Evolutionary conservation across 1,140 invertebrate species (phyloP).

Genomic region (Solenopsis fugax): DNA sequence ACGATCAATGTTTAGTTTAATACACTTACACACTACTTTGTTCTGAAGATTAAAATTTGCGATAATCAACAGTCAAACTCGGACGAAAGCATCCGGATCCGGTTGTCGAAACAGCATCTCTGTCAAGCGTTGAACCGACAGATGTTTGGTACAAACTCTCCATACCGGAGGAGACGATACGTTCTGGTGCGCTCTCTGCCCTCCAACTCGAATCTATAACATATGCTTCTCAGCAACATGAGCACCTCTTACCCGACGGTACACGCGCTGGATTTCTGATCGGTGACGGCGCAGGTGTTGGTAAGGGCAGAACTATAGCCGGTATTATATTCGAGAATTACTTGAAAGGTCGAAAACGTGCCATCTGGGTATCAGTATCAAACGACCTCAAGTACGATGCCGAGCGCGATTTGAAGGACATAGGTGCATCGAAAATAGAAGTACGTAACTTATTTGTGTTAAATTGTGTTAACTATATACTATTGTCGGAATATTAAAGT

Average conservation of each 20-base stretch:
- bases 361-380: conserved; percentile 99
- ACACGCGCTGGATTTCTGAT: conserved; percentile 98
- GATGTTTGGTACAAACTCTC: conserved; percentile 96
- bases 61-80: conserved; percentile 92
- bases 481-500: conserved; percentile 7
- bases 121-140: conserved; percentile 98
- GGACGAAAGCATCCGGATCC: conserved; percentile 99
- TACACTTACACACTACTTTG: background rate
- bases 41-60: background rate
- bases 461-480: conserved; percentile 12
- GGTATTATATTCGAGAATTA: conserved; percentile 99
- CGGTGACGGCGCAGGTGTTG: conserved; percentile 99
- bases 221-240: conserved; percentile 98
- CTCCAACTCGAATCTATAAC: conserved; percentile 98
- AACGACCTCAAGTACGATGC: conserved; percentile 99
- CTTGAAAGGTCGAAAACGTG: conserved; percentile 95
- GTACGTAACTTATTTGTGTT: conserved; percentile 86
- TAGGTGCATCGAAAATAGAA: conserved; percentile 96
- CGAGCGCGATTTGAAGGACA: conserved; percentile 98
- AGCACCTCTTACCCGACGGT: conserved; percentile 96
- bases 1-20: conserved; percentile 78
- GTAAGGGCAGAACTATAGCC: conserved; percentile 99
- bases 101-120: conserved; percentile 99
- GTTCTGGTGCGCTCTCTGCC: conserved; percentile 95
- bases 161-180: conserved; percentile 95